Conservation (phyloP, 1,140 invertebrate genomes). For the Habropoda laboriosa region DNA sequence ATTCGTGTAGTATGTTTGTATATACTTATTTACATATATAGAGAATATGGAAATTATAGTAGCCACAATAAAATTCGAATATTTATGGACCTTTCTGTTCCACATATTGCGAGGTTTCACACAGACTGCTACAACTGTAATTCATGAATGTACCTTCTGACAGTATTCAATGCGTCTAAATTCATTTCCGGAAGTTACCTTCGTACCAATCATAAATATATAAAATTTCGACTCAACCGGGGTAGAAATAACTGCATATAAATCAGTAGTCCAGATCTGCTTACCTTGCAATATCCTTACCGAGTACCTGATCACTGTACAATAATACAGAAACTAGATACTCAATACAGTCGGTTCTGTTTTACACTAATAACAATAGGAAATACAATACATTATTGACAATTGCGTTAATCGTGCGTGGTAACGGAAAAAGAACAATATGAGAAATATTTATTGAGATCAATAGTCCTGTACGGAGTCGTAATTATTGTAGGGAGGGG, state of each 20-base stretch:
- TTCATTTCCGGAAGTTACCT: background rate
- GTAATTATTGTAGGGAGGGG: slow-evolving; percentile 75
- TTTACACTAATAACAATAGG: slow-evolving; percentile 54
- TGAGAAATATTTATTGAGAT: slow-evolving; percentile 54
- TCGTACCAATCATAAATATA: slow-evolving; percentile 28
- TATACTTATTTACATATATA: slow-evolving; percentile 50
- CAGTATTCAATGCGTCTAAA: slow-evolving; percentile 25
- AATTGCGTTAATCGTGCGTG: slow-evolving; percentile 29
- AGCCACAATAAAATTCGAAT: background rate
- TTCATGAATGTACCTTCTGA: slow-evolving; percentile 21
- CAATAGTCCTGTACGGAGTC: slow-evolving; percentile 76
- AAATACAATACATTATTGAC: slow-evolving; percentile 51
- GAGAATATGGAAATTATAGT: slow-evolving; percentile 29
- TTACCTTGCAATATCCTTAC: slow-evolving; percentile 55
- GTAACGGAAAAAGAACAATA: slow-evolving; percentile 55
- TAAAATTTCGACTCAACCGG: slow-evolving; percentile 10
- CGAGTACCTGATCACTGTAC: slow-evolving; percentile 22
- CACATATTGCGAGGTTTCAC: slow-evolving; percentile 33
- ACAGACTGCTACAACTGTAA: slow-evolving; percentile 45
- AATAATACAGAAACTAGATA: slow-evolving; percentile 17
- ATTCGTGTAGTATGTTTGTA: slow-evolving; percentile 47
- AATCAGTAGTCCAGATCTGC: slow-evolving; percentile 34
- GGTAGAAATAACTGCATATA: slow-evolving; percentile 20
- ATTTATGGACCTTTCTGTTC: slow-evolving; percentile 16
- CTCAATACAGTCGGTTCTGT: slow-evolving; percentile 19